Conservation (phyloP, 2,888 invertebrate species). For the Horisme vitalbata region DNA sequence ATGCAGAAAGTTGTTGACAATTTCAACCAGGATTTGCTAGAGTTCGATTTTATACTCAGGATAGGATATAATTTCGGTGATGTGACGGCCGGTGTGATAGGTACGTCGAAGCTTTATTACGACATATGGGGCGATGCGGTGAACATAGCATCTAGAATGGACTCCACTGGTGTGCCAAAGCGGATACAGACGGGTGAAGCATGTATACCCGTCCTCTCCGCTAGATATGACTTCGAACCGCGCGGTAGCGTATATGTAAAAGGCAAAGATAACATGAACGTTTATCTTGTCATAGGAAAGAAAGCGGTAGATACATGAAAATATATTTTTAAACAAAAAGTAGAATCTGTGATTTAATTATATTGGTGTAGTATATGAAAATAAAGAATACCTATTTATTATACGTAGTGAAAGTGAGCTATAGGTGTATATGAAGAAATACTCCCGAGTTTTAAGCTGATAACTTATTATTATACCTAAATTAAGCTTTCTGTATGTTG, state of each 20-base stretch:
- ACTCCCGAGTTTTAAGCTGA: constrained; percentile 63
- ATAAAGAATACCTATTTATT: constrained; percentile 52
- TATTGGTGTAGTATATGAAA: constrained; percentile 39
- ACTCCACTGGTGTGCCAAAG: constrained; percentile 95
- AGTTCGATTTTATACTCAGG: constrained; percentile 92
- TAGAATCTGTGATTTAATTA: constrained; percentile 81
- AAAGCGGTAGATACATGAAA: constrained; percentile 54
- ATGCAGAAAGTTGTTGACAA: constrained; percentile 94
- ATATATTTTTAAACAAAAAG: constrained; percentile 47
- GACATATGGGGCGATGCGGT: constrained; percentile 99
- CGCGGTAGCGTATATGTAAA: constrained; percentile 97
- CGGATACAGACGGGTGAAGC: constrained; percentile 92
- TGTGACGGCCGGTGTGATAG: constrained; percentile 98
- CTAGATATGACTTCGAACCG: constrained; percentile 93
- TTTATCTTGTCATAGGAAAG: constrained; percentile 87
- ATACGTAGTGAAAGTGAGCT: constrained; percentile 49
- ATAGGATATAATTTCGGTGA: constrained; percentile 97
- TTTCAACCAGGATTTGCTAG: constrained; percentile 94
- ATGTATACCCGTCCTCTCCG: constrained; percentile 86
- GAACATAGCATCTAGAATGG: constrained; percentile 98
- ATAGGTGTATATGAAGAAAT: constrained; percentile 59
- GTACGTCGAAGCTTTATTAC: constrained; percentile 97
- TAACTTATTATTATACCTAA: constrained; percentile 56
- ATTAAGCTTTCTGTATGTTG: constrained; percentile 47
- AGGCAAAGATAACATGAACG: constrained; percentile 98